phyloP scores from a whole-genome alignment of 2,888 invertebrate species.

The Apocheima hispidaria region DNA sequence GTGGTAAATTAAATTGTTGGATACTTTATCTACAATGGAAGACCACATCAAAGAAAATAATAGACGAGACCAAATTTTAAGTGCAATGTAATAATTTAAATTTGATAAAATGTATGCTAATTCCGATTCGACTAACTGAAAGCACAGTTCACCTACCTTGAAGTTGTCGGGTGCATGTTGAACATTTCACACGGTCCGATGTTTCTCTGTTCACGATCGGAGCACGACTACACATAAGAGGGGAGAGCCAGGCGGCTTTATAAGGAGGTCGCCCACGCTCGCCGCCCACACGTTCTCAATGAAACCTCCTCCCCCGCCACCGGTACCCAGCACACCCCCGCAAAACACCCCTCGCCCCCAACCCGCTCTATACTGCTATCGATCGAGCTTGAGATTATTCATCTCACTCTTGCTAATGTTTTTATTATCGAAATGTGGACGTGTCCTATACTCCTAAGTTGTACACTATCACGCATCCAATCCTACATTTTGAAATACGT shows the following conservation, averaged over 20 bases:
- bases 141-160: slow-evolving; percentile 64
- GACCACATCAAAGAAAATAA: no score
- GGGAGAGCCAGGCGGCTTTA: slow-evolving; percentile 71
- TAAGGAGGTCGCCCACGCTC: slow-evolving; percentile 82
- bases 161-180: slow-evolving; percentile 68
- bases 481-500: slow-evolving; percentile 4
- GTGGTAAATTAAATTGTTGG: no score
- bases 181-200: slow-evolving; percentile 68
- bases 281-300: slow-evolving; percentile 90
- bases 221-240: slow-evolving; percentile 75
- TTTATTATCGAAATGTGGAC: slow-evolving; percentile 40
- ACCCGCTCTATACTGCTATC: slow-evolving; percentile 72
- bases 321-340: slow-evolving; percentile 51
- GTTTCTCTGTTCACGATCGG: slow-evolving; percentile 60
- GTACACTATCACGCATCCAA: not conserved
- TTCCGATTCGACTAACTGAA: slow-evolving; percentile 15
- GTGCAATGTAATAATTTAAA: no score
- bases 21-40: no score
- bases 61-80: no score
- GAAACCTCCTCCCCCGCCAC: slow-evolving; percentile 76
- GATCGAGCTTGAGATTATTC: slow-evolving; percentile 83
- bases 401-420: slow-evolving; percentile 71
- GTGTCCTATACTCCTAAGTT: slow-evolving; percentile 26
- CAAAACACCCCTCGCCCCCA: slow-evolving; percentile 55
- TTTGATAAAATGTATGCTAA: no score